Base-by-base conservation (phyloP, 2,113 vertebrate genomes). In the Bostrychus sinensis region DNA sequence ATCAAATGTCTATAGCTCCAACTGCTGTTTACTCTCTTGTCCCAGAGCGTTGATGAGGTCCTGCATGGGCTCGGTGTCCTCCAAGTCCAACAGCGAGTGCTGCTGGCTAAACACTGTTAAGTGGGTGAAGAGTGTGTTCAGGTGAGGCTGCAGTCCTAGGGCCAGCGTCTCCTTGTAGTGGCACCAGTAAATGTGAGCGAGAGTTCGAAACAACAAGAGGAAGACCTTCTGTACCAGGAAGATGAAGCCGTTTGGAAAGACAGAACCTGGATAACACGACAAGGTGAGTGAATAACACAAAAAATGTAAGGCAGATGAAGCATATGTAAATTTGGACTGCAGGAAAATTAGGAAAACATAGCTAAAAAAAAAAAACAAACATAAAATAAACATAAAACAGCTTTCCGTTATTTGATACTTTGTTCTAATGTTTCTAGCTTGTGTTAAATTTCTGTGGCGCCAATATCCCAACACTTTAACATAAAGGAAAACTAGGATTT, bases 181-280 rank as follows among this genome's bases (percentile, higher is more conserved):
- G n/a, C 82, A 88, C 68, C 87, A 91, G 83, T 94, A 94, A 77
- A 94, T 89, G 77, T 94, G 93, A 11, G 92, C 91, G 65, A 94
- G 86, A 17, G 88, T 91, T 23, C 92, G 88, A 76, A 92, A 94
- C 57, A 93, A 83, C 61, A 93, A 79, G 76, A 91, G 60, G 74
- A 93, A 93, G 56, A 93, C 90, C 79, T 92, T 93, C 88, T 94
- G 92, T 19, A 92, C 90, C 59, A 93, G 68, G 57, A 91, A 92
- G 63, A 90, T 22, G 26, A 92, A 93, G 28, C 92, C 91, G 2
- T 72, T 70, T 0, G 93, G 91, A 62, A 94, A 94, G 12, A 56
- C 63, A 10, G 81, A 79, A 50, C 89, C 92, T 93, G 66, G 41
- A 65, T n/a, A n/a, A n/a, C 68, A 55, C 3, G 7, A 14, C 2